Conservation (phyloP, 1,140 invertebrate species). For the Cryptotermes secundus region DNA sequence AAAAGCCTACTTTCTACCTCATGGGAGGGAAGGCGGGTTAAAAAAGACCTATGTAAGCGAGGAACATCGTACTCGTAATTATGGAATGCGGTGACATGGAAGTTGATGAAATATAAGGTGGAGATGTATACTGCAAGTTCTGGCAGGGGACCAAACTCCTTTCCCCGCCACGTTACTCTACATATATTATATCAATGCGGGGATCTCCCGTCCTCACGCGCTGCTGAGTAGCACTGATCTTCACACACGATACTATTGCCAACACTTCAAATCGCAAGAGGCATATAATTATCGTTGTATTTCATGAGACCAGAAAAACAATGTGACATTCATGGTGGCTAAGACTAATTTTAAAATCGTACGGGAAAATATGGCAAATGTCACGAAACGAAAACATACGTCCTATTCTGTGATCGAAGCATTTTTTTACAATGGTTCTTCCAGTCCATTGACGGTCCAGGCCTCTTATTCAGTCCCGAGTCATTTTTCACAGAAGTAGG, state of each 20-base stretch:
- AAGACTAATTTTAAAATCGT: no score
- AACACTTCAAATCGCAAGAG: neutral
- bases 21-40: neutral
- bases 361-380: neutral
- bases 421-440: no score
- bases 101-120: neutral
- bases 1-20: no score
- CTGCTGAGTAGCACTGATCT: neutral
- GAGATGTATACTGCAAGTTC: neutral
- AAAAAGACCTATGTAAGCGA: neutral
- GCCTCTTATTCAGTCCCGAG: no score
- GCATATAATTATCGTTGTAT: neutral
- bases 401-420: no score
- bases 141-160: neutral
- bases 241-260: neutral
- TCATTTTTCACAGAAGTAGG: no score
- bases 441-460: no score
- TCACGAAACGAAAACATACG: neutral
- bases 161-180: neutral
- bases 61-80: neutral
- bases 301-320: neutral
- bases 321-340: neutral
- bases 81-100: neutral
- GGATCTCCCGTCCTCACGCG: neutral
- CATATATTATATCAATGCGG: neutral